Conservation (phyloP, 2,888 invertebrate genomes). For the Noctua janthina region DNA sequence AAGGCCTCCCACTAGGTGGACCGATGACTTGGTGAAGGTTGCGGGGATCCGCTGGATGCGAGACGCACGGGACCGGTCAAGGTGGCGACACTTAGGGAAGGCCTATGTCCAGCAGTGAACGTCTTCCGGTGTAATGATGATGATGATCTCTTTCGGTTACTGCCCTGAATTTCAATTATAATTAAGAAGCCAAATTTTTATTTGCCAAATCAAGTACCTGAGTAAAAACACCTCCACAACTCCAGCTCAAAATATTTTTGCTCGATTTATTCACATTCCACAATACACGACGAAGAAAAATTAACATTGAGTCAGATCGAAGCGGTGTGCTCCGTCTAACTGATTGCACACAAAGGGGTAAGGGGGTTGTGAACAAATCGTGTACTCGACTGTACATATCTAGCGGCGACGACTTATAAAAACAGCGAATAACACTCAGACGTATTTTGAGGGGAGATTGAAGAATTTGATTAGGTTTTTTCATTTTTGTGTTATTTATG, state of each 20-base stretch:
- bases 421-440: constrained; percentile 73
- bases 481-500: constrained; percentile 23
- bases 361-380: constrained; percentile 75
- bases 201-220: neutral
- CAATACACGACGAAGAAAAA: constrained; percentile 70
- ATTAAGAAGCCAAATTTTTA: neutral
- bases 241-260: constrained; percentile 15
- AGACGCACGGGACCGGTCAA: too few species aligned
- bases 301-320: constrained; percentile 64
- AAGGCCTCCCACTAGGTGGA: too few species aligned
- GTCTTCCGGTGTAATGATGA: too few species aligned
- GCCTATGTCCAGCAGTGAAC: too few species aligned
- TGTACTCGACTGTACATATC: constrained; percentile 82
- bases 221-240: neutral
- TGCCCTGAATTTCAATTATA: neutral
- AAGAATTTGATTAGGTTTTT: constrained; percentile 55
- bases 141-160: neutral
- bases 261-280: constrained; percentile 65
- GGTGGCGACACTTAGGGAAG: too few species aligned
- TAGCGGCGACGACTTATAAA: constrained; percentile 67
- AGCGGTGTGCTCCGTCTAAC: constrained; percentile 68
- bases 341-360: constrained; percentile 80
- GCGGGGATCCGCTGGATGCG: too few species aligned
- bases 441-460: constrained; percentile 67
- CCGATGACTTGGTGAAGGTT: too few species aligned